Evolutionary conservation across 2,113 vertebrate species (phyloP).

Genomic region (Psephotus haematonotus): DNA sequence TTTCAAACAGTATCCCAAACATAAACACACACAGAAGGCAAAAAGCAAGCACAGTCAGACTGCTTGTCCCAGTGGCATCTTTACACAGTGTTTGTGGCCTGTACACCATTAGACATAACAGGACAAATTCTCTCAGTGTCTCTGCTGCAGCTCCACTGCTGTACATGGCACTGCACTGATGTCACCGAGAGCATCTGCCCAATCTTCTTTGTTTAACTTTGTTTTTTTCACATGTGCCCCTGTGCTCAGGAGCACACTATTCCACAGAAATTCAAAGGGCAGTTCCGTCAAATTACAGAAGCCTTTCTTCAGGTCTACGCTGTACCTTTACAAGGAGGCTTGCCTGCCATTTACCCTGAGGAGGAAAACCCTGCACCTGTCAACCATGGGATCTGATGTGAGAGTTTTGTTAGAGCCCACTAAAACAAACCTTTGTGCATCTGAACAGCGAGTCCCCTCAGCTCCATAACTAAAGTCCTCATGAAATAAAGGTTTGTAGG

Average conservation of each 20-base stretch:
- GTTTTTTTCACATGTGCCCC: neutral
- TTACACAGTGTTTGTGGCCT: constrained; percentile 54
- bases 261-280: constrained; percentile 41
- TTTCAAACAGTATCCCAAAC: constrained; percentile 14
- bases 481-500: constrained; percentile 36
- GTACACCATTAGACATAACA: neutral
- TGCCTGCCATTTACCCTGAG: neutral
- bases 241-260: neutral
- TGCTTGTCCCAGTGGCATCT: constrained; percentile 37
- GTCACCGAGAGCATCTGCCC: neutral
- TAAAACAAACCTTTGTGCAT: constrained; percentile 3
- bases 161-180: neutral
- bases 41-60: constrained; percentile 5
- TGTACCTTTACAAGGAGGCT: constrained; percentile 18
- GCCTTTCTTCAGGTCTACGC: constrained; percentile 24
- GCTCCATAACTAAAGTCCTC: neutral
- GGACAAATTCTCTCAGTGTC: neutral
- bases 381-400: neutral
- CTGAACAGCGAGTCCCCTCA: neutral
- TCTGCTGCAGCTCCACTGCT: neutral
- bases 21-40: constrained; percentile 4
- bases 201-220: neutral
- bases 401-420: neutral
- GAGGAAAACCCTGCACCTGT: neutral
- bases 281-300: constrained; percentile 37